Evolutionary conservation across 2,888 invertebrate genomes (phyloP).

Genomic region (Diaprepes abbreviatus): DNA sequence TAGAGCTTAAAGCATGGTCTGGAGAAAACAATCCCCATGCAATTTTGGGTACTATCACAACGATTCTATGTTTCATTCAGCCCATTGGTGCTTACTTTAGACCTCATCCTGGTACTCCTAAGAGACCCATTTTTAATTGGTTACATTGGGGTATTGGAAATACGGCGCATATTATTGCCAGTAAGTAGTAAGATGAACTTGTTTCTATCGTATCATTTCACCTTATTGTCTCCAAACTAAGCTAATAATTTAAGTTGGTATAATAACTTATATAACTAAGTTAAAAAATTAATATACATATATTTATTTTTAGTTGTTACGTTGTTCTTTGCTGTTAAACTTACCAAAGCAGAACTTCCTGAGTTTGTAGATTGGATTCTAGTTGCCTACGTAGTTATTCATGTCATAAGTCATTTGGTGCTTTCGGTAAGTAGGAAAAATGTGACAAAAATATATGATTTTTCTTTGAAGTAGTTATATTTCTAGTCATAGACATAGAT

Average conservation of each 20-base stretch:
- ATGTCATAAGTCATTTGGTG: conserved; percentile 88
- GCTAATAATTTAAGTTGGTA: too few species aligned
- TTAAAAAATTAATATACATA: too few species aligned
- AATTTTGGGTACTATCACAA: conserved; percentile 84
- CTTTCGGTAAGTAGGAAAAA: conserved; percentile 81
- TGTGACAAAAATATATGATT: conserved; percentile 1
- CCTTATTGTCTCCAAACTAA: too few species aligned
- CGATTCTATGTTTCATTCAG: conserved; percentile 85
- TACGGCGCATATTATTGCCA: conserved; percentile 86
- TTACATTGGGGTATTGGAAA: conserved; percentile 91
- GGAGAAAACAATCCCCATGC: conserved; percentile 85
- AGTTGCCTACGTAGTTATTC: conserved; percentile 90
- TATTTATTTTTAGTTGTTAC: conserved; percentile 85
- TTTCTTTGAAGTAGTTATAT: too few species aligned
- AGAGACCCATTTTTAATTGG: conserved; percentile 91
- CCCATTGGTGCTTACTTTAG: conserved; percentile 87
- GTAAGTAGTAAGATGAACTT: conserved; percentile 79
- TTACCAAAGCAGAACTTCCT: conserved; percentile 89
- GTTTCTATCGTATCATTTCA: too few species aligned
- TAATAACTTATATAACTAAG: too few species aligned
- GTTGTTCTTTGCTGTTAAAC: conserved; percentile 91
- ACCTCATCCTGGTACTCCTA: conserved; percentile 86
- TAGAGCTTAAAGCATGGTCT: conserved; percentile 84
- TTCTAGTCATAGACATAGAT: too few species aligned
- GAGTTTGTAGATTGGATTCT: conserved; percentile 90